Base-by-base conservation (phyloP, 2,888 invertebrate species). In the Drosophila borborema region DNA sequence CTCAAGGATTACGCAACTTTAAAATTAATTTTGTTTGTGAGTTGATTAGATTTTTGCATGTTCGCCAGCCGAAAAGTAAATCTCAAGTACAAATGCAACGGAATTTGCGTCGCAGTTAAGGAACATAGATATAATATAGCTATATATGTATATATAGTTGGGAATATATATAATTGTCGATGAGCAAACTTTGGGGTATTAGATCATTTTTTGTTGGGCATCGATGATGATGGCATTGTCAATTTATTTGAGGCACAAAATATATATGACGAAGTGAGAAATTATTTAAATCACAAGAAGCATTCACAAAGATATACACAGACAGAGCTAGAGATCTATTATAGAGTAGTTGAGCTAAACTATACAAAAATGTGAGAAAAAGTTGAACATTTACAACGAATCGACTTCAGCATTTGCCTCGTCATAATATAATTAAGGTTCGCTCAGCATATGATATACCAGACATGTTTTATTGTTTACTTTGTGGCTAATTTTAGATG, bases 11-110 rank as follows among this genome's bases (percentile, higher is more conserved):
- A 83, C 79, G 79, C 64, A 72, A 86, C 48, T 58, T 72, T 72
- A 71, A 20, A 64, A 64, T 36, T 16, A 14, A 23, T 41, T 10
- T 12, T 34, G 2, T 45, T 18, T 49, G 14, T 23, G 38, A 64
- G 54, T 64, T 84, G 84, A 85, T 89, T 85, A 82, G 86, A 72
- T 72, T 75, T 80, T 85, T 72, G 85, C 85, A 87, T 89, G 85
- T 72, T 62, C 48, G 53, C 28, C 69, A 31, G 41, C 55, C 59
- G 46, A 84, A 73, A 66, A 66, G 58, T 72, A 83, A 86, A 83
- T 78, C 84, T 89, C 79, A 74, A 78, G 86, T 86, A 71, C 58
- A 77, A 84, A 63, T 89, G 87, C 89, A 85, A 70, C 67, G 46
- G 55, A 81, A 77, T 80, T 77, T 74, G 75, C 89, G 84, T 63